These are phyloP conservation scores for Caenorhabditis latens DNA, from an alignment of 1,140 invertebrate genomes.

Conservation along the genomic window DNA sequence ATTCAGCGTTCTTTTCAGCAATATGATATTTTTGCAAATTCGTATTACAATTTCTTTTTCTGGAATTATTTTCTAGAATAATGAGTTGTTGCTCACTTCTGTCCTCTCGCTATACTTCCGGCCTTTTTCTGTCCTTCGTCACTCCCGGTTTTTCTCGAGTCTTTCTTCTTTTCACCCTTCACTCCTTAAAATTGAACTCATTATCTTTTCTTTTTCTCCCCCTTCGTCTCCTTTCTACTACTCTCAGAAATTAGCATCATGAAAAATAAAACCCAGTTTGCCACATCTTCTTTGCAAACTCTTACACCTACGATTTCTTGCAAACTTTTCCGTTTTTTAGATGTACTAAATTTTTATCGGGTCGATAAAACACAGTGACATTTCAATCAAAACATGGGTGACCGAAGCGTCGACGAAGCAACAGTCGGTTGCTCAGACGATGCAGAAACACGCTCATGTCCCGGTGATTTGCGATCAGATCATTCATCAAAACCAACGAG, in stretches of 20 bases:
- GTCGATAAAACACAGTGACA: constrained; percentile 35
- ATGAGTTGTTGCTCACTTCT: constrained; percentile 21
- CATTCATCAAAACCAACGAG: constrained; percentile 44
- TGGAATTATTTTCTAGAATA: neutral
- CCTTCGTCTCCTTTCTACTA: neutral
- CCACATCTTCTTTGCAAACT: neutral
- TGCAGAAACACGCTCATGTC: constrained; percentile 44
- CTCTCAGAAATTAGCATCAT: constrained; percentile 41
- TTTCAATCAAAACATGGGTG: constrained; percentile 34
- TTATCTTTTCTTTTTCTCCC: constrained; percentile 9
- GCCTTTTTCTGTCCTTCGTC: neutral
- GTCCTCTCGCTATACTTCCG: constrained; percentile 42
- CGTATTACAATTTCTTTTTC: too few relatives aligned
- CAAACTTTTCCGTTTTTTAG: neutral
- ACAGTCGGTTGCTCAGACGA: constrained; percentile 43
- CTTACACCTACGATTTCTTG: neutral
- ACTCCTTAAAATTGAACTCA: constrained; percentile 50
- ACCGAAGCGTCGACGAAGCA: constrained; percentile 40
- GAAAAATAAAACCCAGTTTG: constrained; percentile 16
- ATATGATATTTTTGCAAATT: too few relatives aligned
- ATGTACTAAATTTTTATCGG: constrained; percentile 42
- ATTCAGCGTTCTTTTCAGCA: too few relatives aligned
- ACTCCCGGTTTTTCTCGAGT: constrained; percentile 15
- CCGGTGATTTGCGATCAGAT: constrained; percentile 46
- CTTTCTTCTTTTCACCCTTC: neutral